These are phyloP conservation scores for Phaetusa simplex DNA, from an alignment of 2,113 vertebrate species.

Conservation along the genomic window DNA sequence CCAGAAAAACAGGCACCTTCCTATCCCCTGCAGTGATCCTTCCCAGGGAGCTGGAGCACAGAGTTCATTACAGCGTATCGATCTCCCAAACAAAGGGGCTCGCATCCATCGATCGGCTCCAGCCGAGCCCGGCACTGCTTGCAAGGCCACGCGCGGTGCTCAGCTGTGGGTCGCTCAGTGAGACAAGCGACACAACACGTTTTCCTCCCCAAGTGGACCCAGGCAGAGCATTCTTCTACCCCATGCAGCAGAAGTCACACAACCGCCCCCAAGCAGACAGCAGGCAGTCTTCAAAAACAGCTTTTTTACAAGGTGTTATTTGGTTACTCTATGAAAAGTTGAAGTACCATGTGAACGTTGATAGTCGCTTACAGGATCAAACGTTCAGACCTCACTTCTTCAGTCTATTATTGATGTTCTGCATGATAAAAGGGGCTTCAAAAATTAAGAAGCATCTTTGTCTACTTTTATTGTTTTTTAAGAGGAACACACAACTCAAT, in stretches of 20 bases:
- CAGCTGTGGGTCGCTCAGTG: conserved; percentile 11
- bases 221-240: neutral
- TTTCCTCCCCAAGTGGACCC: neutral
- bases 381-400: neutral
- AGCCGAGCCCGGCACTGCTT: conserved; percentile 43
- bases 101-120: conserved; percentile 77
- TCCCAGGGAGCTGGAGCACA: conserved; percentile 73
- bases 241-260: neutral
- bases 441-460: neutral
- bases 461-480: neutral
- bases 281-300: neutral
- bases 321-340: neutral
- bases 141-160: neutral
- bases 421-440: neutral
- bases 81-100: conserved; percentile 83
- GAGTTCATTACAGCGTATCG: conserved; percentile 85
- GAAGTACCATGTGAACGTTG: neutral
- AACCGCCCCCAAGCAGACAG: neutral
- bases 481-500: neutral
- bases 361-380: neutral
- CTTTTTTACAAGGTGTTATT: neutral
- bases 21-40: conserved; percentile 54
- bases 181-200: conserved; percentile 18
- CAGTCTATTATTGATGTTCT: neutral
- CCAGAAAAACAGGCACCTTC: conserved; percentile 69